A percentile compares a stretch with the other conserved stretches of the same genome.
These are phyloP conservation scores for Rhodinocichla rosea DNA, from an alignment of 2,113 vertebrate genomes.

Conservation along the genomic window DNA sequence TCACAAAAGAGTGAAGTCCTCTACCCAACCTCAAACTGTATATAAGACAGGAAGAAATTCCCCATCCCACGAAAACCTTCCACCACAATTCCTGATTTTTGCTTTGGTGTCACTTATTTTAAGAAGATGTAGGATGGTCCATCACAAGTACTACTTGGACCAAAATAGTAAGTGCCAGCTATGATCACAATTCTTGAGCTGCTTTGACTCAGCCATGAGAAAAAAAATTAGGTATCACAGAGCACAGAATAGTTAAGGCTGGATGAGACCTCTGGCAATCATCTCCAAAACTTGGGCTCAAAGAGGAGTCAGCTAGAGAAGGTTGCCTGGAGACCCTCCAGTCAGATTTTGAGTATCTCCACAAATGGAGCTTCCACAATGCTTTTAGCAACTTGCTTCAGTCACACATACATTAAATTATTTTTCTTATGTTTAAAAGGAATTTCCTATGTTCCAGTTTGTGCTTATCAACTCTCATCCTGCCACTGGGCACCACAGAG, in stretches of 20 bases:
- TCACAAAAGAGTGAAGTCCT: background rate
- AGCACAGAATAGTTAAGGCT: background rate
- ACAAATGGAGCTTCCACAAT: background rate
- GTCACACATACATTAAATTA: background rate
- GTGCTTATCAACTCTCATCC: background rate
- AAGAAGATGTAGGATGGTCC: background rate
- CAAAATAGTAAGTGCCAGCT: background rate
- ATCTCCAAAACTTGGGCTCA: background rate
- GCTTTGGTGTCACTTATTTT: background rate
- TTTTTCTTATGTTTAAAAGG: background rate
- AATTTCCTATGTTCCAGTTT: background rate
- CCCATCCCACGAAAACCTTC: background rate
- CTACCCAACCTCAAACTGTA: background rate
- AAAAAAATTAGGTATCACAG: background rate
- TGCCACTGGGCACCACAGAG: background rate
- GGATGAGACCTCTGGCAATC: background rate
- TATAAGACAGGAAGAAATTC: background rate
- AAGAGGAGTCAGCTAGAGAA: background rate
- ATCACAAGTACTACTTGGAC: background rate
- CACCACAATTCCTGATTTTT: background rate
- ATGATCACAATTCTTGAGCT: background rate
- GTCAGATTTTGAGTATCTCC: background rate
- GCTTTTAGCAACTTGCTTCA: background rate
- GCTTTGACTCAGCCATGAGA: background rate
- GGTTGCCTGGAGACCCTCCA: background rate